Evolutionary conservation across 2,888 invertebrate genomes (phyloP).

Genomic region (Balanococcus diminutus): DNA sequence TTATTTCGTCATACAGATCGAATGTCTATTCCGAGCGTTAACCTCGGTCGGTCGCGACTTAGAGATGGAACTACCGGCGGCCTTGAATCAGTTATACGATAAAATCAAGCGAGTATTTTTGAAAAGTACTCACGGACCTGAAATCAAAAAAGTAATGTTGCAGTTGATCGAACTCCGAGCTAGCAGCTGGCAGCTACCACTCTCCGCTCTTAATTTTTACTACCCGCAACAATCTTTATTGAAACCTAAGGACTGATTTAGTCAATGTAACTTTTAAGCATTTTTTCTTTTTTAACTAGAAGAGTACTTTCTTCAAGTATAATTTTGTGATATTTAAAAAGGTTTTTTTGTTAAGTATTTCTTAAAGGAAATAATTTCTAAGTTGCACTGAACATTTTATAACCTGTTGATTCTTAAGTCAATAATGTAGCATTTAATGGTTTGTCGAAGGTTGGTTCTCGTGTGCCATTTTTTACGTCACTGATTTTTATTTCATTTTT

Average conservation of each 20-base stretch:
- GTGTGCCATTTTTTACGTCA: background rate
- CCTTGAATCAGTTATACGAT: slow-evolving; percentile 78
- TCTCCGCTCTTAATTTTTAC: slow-evolving; percentile 88
- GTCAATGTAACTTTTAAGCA: background rate
- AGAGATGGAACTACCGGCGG: slow-evolving; percentile 79
- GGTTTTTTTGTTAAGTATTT: background rate
- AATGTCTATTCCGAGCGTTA: slow-evolving; percentile 86
- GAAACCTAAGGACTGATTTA: background rate
- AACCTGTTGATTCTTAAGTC: background rate
- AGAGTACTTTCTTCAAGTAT: background rate
- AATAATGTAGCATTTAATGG: background rate
- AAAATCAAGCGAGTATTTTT: slow-evolving; percentile 86
- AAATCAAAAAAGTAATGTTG: slow-evolving; percentile 81
- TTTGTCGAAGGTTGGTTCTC: background rate
- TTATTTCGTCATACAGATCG: slow-evolving; percentile 69
- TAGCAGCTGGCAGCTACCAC: slow-evolving; percentile 88
- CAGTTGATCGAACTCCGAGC: slow-evolving; percentile 91
- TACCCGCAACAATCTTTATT: slow-evolving; percentile 66
- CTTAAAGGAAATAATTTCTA: background rate
- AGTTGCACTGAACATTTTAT: background rate
- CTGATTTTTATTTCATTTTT: background rate
- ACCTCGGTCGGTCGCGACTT: slow-evolving; percentile 88
- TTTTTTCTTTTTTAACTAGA: background rate
- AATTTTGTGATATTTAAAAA: slow-evolving; percentile 17
- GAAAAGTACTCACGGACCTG: slow-evolving; percentile 73